Evolutionary conservation across 1,140 invertebrate genomes (phyloP).

Genomic region (Conus ventricosus): DNA sequence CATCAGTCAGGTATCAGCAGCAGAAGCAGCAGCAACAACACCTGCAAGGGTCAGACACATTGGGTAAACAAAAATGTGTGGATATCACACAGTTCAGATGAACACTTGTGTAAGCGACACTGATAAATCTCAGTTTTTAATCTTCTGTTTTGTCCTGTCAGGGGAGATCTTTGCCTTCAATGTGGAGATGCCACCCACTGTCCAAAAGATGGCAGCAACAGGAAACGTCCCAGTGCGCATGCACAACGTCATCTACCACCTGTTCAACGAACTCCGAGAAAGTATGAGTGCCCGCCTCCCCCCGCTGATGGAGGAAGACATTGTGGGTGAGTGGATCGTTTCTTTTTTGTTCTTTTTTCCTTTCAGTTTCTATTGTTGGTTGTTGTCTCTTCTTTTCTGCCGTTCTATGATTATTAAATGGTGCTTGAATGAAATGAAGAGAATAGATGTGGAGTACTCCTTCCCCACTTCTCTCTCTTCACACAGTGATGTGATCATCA

Average conservation of each 20-base stretch:
- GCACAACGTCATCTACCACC: slow-evolving; percentile 92
- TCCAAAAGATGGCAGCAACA: slow-evolving; percentile 76
- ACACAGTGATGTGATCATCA: too few relatives aligned
- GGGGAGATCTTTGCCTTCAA: slow-evolving; percentile 93
- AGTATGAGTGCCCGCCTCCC: slow-evolving; percentile 87
- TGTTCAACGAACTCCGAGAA: slow-evolving; percentile 90
- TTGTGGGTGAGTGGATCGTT: slow-evolving; percentile 79
- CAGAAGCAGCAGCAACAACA: too few relatives aligned
- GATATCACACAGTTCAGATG: too few relatives aligned
- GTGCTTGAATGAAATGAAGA: too few relatives aligned
- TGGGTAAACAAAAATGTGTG: too few relatives aligned
- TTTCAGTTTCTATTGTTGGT: not conserved
- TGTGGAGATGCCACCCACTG: slow-evolving; percentile 77
- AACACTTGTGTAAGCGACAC: too few relatives aligned
- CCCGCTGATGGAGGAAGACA: slow-evolving; percentile 82
- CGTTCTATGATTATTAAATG: not conserved
- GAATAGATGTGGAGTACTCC: too few relatives aligned
- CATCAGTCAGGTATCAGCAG: too few relatives aligned
- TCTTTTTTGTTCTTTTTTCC: too few relatives aligned
- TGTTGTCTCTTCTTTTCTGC: not conserved
- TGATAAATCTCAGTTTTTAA: too few relatives aligned
- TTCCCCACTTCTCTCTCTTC: too few relatives aligned
- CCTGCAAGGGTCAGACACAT: too few relatives aligned
- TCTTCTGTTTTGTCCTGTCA: slow-evolving; percentile 51
- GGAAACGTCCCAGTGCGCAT: slow-evolving; percentile 80